These are phyloP conservation scores for Catharus ustulatus DNA, from an alignment of 2,797 vertebrate genomes.

Conservation along the genomic window DNA sequence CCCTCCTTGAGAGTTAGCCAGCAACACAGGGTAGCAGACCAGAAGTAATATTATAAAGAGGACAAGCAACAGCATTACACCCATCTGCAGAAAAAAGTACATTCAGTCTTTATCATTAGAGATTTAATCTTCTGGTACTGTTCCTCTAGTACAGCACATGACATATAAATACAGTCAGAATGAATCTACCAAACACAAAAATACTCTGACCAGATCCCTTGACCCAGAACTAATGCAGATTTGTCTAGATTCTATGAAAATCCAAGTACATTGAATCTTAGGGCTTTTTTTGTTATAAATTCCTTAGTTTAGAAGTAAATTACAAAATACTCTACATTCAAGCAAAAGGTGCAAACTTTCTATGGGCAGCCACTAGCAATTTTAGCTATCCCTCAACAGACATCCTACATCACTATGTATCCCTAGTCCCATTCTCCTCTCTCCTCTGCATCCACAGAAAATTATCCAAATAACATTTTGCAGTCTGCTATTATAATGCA, in stretches of 20 bases:
- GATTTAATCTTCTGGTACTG: background rate
- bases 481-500: background rate
- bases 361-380: background rate
- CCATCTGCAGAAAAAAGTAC: background rate
- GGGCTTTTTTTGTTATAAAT: background rate
- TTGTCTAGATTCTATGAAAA: background rate
- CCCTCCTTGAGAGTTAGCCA: background rate
- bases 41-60: background rate
- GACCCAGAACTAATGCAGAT: background rate
- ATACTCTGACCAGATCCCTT: background rate
- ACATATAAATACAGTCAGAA: background rate
- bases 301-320: background rate
- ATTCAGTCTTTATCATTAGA: background rate
- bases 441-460: background rate
- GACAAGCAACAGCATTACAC: background rate
- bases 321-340: background rate
- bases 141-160: background rate
- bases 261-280: background rate
- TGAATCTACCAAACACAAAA: background rate
- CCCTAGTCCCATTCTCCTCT: background rate
- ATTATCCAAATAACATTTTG: constrained; percentile 17
- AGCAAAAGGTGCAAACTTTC: background rate
- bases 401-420: background rate
- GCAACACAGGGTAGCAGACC: background rate
- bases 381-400: background rate